A percentile compares a stretch with the other conserved stretches of the same genome.
Conservation (phyloP, 2,113 vertebrate species). For the Epinephelus fuscoguttatus region DNA sequence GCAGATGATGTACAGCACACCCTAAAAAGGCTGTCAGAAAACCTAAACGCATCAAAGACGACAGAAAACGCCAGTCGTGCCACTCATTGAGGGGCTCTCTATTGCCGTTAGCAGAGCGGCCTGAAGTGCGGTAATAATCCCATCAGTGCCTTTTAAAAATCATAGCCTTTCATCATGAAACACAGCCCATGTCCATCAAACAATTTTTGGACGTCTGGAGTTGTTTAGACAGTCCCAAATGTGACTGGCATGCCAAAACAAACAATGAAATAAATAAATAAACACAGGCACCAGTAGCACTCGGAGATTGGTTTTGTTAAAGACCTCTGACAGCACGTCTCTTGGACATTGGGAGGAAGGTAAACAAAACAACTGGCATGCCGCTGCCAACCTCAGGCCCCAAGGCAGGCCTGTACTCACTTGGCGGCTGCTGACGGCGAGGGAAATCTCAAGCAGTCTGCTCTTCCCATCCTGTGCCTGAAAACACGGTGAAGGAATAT, state of each 20-base stretch:
- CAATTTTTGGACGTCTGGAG: constrained; percentile 52
- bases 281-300: constrained; percentile 51
- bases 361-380: constrained; percentile 72
- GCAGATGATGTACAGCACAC: constrained; percentile 27
- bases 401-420: constrained; percentile 51
- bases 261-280: constrained; percentile 31
- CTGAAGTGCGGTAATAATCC: constrained; percentile 51
- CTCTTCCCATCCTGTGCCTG: constrained; percentile 45
- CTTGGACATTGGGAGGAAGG: constrained; percentile 71
- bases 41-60: constrained; percentile 2
- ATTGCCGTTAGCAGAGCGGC: background rate
- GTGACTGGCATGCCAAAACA: constrained; percentile 57
- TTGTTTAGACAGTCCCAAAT: constrained; percentile 61
- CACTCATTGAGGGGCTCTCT: constrained; percentile 7
- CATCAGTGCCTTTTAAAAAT: constrained; percentile 64
- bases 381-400: constrained; percentile 55
- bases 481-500: constrained; percentile 37
- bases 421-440: constrained; percentile 43
- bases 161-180: constrained; percentile 45
- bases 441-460: constrained; percentile 52
- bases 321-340: constrained; percentile 73
- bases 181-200: constrained; percentile 68
- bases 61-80: constrained; percentile 6
- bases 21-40: background rate
- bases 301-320: constrained; percentile 65